Evolutionary conservation across 2,888 invertebrate genomes (phyloP).

Genomic region (Acrobasis repandana): DNA sequence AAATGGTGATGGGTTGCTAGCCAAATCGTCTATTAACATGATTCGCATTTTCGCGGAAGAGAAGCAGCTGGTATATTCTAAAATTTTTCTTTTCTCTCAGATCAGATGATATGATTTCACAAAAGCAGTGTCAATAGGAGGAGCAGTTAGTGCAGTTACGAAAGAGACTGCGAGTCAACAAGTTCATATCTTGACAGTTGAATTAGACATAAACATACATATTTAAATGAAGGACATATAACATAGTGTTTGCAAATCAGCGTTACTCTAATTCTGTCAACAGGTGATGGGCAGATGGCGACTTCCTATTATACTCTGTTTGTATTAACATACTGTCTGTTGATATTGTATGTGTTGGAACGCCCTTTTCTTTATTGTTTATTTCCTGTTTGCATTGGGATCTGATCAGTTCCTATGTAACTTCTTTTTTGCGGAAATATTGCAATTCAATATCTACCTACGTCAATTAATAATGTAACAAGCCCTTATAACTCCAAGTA

Average conservation of each 20-base stretch:
- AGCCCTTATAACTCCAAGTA: no score
- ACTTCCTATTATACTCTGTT: conserved; percentile 25
- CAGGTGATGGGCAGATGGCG: conserved; percentile 31
- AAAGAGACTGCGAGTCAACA: not conserved
- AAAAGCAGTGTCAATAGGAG: not conserved
- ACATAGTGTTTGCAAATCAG: conserved; percentile 37
- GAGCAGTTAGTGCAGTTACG: not conserved
- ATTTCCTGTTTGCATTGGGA: conserved; percentile 10
- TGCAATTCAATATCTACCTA: not conserved
- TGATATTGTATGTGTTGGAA: not conserved
- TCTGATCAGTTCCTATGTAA: not conserved
- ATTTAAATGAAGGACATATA: conserved; percentile 34
- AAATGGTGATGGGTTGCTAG: no score
- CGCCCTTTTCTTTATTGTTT: conserved; percentile 3
- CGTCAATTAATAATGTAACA: no score
- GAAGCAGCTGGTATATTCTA: no score
- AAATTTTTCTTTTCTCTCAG: no score
- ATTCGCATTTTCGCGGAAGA: no score
- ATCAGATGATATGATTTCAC: not conserved
- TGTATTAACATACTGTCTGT: conserved; percentile 13
- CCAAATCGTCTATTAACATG: no score
- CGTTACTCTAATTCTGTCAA: conserved; percentile 23
- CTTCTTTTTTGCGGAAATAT: not conserved
- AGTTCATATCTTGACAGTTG: conserved; percentile 12
- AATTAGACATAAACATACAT: conserved; percentile 26